Conservation (phyloP, 2,113 vertebrate genomes). For the Terrapene triunguis region DNA sequence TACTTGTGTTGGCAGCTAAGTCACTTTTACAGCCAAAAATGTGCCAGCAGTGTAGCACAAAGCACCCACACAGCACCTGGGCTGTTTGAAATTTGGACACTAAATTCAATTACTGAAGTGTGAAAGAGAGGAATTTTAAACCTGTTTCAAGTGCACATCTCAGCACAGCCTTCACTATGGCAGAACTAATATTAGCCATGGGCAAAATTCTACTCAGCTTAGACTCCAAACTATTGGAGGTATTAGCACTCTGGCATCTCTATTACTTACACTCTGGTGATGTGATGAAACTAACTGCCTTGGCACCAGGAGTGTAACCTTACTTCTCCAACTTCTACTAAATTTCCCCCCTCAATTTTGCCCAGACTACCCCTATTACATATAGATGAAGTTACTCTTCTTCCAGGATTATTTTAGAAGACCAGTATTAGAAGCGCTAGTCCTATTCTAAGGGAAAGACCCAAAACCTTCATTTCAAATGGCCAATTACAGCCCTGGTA, state of each 20-base stretch:
- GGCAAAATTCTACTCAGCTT: not conserved
- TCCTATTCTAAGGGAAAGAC: not conserved
- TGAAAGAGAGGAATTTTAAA: constrained; percentile 6
- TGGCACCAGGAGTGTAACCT: not conserved
- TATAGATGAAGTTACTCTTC: not conserved
- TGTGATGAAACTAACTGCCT: not conserved
- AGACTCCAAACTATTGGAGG: not conserved
- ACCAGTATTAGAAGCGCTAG: not conserved
- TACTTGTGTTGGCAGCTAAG: not conserved
- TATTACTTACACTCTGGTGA: not conserved
- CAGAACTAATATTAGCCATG: not conserved
- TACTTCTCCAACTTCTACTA: not conserved
- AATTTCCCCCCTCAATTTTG: not conserved
- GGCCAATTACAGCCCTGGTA: not conserved
- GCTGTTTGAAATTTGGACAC: not conserved
- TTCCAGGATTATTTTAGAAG: not conserved
- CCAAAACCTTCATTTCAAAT: not conserved
- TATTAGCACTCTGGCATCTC: not conserved
- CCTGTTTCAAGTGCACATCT: not conserved
- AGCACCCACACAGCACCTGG: not conserved
- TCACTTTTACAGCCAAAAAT: not conserved
- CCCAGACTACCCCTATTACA: not conserved
- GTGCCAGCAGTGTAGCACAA: not conserved
- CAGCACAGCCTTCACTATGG: not conserved
- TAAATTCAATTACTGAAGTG: not conserved